These are phyloP conservation scores for Trichoplax adhaerens DNA, from an alignment of 37 sponge, comb jelly and placozoan species.

Conservation along the genomic window DNA sequence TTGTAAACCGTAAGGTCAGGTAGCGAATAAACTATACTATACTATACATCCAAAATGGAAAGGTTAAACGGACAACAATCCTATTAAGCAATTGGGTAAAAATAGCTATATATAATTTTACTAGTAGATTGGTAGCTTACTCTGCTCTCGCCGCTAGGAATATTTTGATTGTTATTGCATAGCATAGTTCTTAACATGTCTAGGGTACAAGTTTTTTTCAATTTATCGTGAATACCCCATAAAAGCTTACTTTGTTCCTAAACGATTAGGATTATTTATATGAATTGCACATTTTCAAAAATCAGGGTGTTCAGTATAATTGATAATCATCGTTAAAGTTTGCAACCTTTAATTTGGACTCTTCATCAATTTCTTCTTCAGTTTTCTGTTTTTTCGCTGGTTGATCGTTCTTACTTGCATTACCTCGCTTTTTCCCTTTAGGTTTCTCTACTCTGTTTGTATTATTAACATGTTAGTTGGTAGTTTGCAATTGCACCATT, in stretches of 20 bases:
- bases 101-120: background rate
- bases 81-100: background rate
- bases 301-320: too few relatives aligned
- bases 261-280: background rate
- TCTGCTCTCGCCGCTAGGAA: conserved; percentile 50
- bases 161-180: conserved; percentile 36
- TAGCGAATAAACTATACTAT: too few relatives aligned
- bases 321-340: too few relatives aligned
- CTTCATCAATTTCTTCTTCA: conserved; percentile 29
- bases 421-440: background rate
- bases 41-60: too few relatives aligned
- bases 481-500: too few relatives aligned
- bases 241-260: conserved; percentile 62
- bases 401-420: background rate
- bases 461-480: background rate
- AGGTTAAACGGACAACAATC: background rate
- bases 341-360: conserved; percentile 46
- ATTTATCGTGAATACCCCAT: conserved; percentile 51
- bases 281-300: too few relatives aligned
- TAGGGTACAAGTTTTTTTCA: conserved; percentile 22
- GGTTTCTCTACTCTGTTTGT: background rate
- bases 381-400: background rate
- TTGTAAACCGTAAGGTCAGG: too few relatives aligned
- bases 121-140: conserved; percentile 9
- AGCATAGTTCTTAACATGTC: conserved; percentile 35